Base-by-base conservation (phyloP, 2,797 vertebrate genomes). In the Sphenopsis melanotis region DNA sequence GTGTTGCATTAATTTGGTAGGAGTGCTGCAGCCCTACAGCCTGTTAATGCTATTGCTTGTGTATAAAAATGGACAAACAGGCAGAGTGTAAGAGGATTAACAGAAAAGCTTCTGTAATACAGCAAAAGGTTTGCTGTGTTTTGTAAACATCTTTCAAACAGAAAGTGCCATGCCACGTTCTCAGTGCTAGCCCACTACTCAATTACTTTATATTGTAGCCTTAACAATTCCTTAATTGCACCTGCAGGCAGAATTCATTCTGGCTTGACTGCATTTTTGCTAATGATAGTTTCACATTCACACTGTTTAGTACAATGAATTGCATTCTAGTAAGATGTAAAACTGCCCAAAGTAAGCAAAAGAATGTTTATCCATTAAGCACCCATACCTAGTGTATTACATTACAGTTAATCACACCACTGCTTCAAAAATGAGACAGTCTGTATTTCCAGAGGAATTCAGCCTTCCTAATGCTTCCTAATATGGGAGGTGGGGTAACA, bases 161-260 rank as follows among this genome's bases (percentile, higher is more conserved):
- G 41, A n/a, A 86, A 92, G 83, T 80, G 86, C 65, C 91, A 60
- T 53, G 71, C 80, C 91, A 75, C 26, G 11, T 69, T 93, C 77
- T 46, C 82, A 44, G 42, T 4, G 50, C 91, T 89, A 92, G 86
- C 85, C 53, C 63, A 34, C 81, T 47, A 39, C 41, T 79, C 84
- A 66, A 60, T 95, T 93, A 86, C 71, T 93, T 88, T 71, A 39
- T 49, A 76, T 57, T 84, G 41, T 87, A 83, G 64, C 76, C 15
- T 89, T 93, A 93, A 87, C 81, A 86, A 93, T 90, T 93, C 89
- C 56, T 93, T 95, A 95, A 96, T 89, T 95, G 92, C 90, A 96
- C 78, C 96, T 92, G 81, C 89, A 94, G 95, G 94, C 85, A 85
- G 78, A 93, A 90, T 63, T 94, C 42, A 77, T 93, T 96, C 89